Conservation (phyloP, 2,797 vertebrate genomes). For the Paramormyrops hopkinsi region DNA sequence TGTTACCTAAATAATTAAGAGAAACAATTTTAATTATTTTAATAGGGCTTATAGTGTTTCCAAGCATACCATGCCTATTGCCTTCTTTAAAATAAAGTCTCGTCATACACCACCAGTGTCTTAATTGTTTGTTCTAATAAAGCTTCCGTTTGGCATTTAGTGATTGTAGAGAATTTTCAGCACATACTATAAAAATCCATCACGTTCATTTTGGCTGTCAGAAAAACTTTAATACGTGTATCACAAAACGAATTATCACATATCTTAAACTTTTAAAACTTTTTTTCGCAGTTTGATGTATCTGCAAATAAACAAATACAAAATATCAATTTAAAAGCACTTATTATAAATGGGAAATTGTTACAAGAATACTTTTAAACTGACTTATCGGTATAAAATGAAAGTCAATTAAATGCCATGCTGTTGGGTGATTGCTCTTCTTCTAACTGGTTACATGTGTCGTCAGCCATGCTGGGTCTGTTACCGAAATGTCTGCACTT, state of each 20-base stretch:
- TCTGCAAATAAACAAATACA: background rate
- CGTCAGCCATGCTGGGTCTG: background rate
- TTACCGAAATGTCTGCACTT: background rate
- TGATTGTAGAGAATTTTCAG: background rate
- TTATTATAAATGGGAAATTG: background rate
- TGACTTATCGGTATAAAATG: background rate
- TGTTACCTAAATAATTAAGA: background rate
- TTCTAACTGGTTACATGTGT: constrained; percentile 6
- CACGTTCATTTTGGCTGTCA: background rate
- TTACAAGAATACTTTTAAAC: background rate
- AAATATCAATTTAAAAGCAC: background rate
- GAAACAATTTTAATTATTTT: background rate
- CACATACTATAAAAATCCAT: background rate
- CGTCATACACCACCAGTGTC: background rate
- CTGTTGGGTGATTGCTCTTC: background rate
- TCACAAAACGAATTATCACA: background rate
- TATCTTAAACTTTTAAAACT: background rate
- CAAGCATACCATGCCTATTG: background rate
- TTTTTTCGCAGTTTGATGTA: background rate
- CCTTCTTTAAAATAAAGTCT: background rate
- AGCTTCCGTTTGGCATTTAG: background rate
- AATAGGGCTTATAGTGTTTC: background rate
- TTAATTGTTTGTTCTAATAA: background rate
- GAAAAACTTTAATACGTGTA: background rate
- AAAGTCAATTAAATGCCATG: background rate